phyloP scores from a whole-genome alignment of 2,797 vertebrate genomes.

The Rhinoraja longicauda region DNA sequence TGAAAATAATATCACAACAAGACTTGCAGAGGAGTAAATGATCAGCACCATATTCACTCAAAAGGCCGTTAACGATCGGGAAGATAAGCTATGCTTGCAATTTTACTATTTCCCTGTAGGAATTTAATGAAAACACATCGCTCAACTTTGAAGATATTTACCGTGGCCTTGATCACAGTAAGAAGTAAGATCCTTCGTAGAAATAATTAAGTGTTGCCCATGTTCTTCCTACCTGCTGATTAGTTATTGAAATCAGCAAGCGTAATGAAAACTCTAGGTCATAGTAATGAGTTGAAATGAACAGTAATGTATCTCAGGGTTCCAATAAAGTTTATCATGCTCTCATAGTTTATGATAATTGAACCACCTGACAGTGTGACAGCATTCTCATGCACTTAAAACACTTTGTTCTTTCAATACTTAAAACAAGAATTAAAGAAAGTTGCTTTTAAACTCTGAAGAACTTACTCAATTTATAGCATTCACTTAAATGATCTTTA shows the following conservation, averaged over 20 bases:
- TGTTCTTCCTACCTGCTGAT: background rate
- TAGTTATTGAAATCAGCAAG: background rate
- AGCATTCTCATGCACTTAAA: background rate
- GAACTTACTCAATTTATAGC: background rate
- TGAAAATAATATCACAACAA: too few relatives aligned
- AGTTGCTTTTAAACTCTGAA: background rate
- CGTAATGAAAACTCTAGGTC: background rate
- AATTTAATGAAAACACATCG: too few relatives aligned
- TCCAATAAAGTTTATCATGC: background rate
- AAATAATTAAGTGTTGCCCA: background rate
- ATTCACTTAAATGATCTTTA: background rate
- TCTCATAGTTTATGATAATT: background rate
- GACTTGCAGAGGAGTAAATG: too few relatives aligned
- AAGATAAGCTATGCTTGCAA: too few relatives aligned
- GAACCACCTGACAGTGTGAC: background rate
- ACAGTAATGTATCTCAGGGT: background rate
- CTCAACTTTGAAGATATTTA: background rate
- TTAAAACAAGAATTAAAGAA: background rate
- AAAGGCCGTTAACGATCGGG: too few relatives aligned
- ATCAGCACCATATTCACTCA: too few relatives aligned
- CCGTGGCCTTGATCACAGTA: background rate
- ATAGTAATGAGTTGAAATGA: conserved; percentile 10
- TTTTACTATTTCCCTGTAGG: too few relatives aligned
- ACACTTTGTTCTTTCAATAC: background rate
- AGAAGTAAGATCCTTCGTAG: background rate